Evolutionary conservation across 2,888 invertebrate genomes (phyloP).

Genomic region (Criorhina ranunculi): DNA sequence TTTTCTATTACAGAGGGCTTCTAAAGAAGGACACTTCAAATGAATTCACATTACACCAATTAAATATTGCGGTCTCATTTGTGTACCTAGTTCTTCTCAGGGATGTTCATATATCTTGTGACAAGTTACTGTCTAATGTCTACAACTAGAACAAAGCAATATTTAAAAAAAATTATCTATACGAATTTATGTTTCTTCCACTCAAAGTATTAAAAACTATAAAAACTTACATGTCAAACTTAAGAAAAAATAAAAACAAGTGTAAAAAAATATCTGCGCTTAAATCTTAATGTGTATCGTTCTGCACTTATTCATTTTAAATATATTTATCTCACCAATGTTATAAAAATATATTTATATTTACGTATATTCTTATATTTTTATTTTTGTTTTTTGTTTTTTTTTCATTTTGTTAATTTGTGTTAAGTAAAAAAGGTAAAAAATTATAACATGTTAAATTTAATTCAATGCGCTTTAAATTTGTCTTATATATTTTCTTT

Average conservation of each 20-base stretch:
- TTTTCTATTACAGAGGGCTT: too few species aligned
- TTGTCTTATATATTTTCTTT: constrained; percentile 59
- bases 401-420: constrained; percentile 50
- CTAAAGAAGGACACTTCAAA: too few species aligned
- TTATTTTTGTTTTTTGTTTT: constrained; percentile 52
- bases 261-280: constrained; percentile 65
- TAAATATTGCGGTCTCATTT: too few species aligned
- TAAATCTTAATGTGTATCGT: constrained; percentile 58
- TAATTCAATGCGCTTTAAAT: constrained; percentile 70
- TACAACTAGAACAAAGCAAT: neutral
- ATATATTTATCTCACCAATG: constrained; percentile 71
- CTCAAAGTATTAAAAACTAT: constrained; percentile 5
- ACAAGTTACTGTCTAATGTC: too few species aligned
- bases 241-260: constrained; percentile 35
- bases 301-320: constrained; percentile 59
- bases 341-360: constrained; percentile 76
- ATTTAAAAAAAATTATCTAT: neutral
- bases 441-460: constrained; percentile 71
- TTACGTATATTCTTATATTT: constrained; percentile 61
- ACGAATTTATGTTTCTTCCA: constrained; percentile 5
- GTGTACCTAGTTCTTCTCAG: too few species aligned
- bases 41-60: too few species aligned
- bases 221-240: constrained; percentile 48
- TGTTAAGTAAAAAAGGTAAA: constrained; percentile 74
- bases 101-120: too few species aligned